phyloP scores from a whole-genome alignment of 2,797 vertebrate genomes.

The Setipinna tenuifilis region DNA sequence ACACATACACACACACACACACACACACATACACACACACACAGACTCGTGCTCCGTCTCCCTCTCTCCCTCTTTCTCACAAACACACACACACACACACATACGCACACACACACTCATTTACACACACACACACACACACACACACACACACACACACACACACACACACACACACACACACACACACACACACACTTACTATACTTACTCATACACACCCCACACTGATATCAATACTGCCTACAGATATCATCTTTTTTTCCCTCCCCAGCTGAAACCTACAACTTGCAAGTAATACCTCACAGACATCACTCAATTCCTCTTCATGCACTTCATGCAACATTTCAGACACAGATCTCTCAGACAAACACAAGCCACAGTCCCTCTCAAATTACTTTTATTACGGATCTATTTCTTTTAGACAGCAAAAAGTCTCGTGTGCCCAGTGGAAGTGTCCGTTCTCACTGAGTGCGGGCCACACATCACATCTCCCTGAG shows the following conservation, averaged over 20 bases:
- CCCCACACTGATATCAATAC: neutral
- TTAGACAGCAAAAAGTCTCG: neutral
- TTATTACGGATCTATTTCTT: neutral
- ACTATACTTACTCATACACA: neutral
- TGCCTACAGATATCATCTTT: neutral
- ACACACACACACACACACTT: constrained; percentile 33
- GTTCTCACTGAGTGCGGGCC: neutral
- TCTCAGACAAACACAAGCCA: neutral
- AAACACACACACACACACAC: no score
- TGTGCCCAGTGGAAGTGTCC: neutral
- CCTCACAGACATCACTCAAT: neutral
- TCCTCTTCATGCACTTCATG: neutral
- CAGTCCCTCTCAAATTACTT: neutral
- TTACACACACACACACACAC: no score
- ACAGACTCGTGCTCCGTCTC: neutral
- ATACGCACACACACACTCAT: no score
- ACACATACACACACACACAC: no score
- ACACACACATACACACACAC: no score
- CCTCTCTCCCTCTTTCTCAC: neutral
- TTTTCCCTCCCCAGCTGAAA: neutral
- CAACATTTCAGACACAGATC: neutral
- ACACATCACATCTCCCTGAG: neutral
- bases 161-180: neutral
- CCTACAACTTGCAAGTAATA: neutral
- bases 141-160: no score